These are phyloP conservation scores for Drosophila arizonae DNA, from an alignment of 1,140 invertebrate genomes.

Conservation along the genomic window DNA sequence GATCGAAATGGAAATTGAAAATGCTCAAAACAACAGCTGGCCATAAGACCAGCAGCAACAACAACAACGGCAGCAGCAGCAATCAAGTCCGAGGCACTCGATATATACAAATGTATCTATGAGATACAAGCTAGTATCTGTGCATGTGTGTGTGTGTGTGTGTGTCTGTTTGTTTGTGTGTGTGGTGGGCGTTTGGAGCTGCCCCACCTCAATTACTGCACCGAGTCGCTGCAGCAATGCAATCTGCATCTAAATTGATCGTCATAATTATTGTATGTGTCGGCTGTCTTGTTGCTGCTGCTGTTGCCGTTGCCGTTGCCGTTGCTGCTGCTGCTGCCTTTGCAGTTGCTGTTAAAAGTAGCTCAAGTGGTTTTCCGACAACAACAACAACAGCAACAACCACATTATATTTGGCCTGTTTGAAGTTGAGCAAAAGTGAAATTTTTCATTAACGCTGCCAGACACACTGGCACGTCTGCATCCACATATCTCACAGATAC, in stretches of 20 bases:
- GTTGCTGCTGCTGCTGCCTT: not conserved
- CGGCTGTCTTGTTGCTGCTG: slow-evolving; percentile 39
- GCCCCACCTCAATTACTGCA: slow-evolving; percentile 74
- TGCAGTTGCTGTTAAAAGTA: slow-evolving; percentile 65
- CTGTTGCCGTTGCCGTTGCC: not conserved
- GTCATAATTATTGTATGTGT: slow-evolving; percentile 79
- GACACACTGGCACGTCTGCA: slow-evolving; percentile 60
- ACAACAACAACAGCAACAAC: slow-evolving; percentile 12
- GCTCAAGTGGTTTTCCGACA: slow-evolving; percentile 73
- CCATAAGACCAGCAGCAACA: slow-evolving; percentile 21
- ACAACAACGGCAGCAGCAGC: not conserved
- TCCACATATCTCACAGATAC: slow-evolving; percentile 51
- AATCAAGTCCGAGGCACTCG: slow-evolving; percentile 50
- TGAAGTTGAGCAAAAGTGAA: slow-evolving; percentile 64
- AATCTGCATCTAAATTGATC: slow-evolving; percentile 81
- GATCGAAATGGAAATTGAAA: slow-evolving; percentile 51
- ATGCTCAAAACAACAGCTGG: slow-evolving; percentile 58
- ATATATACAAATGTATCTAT: slow-evolving; percentile 32
- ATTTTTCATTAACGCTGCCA: slow-evolving; percentile 74
- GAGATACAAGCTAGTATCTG: slow-evolving; percentile 7
- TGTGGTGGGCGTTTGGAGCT: slow-evolving; percentile 60
- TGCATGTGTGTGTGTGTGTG: slow-evolving; percentile 39
- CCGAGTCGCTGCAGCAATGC: slow-evolving; percentile 48
- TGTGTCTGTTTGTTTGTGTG: slow-evolving; percentile 47
- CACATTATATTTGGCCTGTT: slow-evolving; percentile 42